Evolutionary conservation across 2,888 invertebrate species (phyloP), one percentile per base, ranked within the genome.

Genomic region (Hypena proboscidalis): DNA sequence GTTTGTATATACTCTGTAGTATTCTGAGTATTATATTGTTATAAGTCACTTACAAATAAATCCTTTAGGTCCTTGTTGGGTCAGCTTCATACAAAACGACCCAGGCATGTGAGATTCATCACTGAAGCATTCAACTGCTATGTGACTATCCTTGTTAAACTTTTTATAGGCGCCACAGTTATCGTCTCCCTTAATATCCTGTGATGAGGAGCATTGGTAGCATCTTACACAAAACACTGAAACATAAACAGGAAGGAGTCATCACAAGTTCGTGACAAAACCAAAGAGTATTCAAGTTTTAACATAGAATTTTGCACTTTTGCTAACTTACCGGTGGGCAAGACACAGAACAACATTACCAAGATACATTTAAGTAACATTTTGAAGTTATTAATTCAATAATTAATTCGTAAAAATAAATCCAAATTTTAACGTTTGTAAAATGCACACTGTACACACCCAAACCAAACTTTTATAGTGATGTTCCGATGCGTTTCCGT

Each of bases 31-130:
- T 11, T 14, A 26, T 8, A 1, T 7, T 9, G 4, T 19, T 3
- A 23, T 32, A 17, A 20, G 19, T 19, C 11, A 94, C 97, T 94
- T 92, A 98, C 98, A 99, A 73, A 98, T 96, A 77, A 97, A 98
- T 54, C 97, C 97, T 78, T 95, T 94, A 0, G 98, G 98, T 44
- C 98, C 96, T 79, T 99, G 98, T 70, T 97, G 97, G 1, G 97
- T 96, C 13, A 97, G 93, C 90, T 99, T 99, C 93, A 98, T 97
- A 81, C 99, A 99, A 83, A 99, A 98, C 1, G 98, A 97, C 4
- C 98, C 99, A 11, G 98, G 98, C 89, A 97, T 96, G 58, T 96
- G 94, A 23, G 98, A 97, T 80, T 98, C 98, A 74, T 98, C 98
- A 74, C 96, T 97, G 74, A 95, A 97, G 80, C 99, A 99, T 72